phyloP scores from a whole-genome alignment of 1,140 invertebrate species.

The Phortica variegata region DNA sequence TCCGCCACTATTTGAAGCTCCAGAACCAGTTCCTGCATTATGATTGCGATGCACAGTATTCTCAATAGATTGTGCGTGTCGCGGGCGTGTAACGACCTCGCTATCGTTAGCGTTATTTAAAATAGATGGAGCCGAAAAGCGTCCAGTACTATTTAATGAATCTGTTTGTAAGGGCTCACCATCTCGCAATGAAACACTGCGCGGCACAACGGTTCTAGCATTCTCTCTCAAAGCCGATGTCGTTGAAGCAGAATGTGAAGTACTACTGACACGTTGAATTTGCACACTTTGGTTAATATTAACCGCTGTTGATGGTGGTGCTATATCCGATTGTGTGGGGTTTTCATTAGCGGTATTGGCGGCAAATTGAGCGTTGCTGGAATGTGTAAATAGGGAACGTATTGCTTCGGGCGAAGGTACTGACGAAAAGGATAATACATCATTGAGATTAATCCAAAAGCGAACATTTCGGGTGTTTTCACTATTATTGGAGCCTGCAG shows the following conservation, averaged over 20 bases:
- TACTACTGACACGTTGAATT: slow-evolving; percentile 2
- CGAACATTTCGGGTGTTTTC: neutral
- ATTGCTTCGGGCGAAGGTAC: slow-evolving; percentile 38
- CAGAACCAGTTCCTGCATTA: neutral
- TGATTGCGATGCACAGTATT: slow-evolving; percentile 3
- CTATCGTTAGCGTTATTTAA: slow-evolving; percentile 31
- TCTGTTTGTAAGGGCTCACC: slow-evolving; percentile 30
- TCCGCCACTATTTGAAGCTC: neutral
- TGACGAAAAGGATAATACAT: slow-evolving; percentile 37
- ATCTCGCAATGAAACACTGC: slow-evolving; percentile 38
- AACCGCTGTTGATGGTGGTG: slow-evolving; percentile 6
- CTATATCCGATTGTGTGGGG: slow-evolving; percentile 18
- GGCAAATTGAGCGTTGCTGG: slow-evolving; percentile 17
- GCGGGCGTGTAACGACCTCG: slow-evolving; percentile 20
- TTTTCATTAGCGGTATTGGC: neutral
- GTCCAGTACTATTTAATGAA: slow-evolving; percentile 16
- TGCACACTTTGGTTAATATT: slow-evolving; percentile 1
- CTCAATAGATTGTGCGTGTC: slow-evolving; percentile 17
- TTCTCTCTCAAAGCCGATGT: neutral
- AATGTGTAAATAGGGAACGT: slow-evolving; percentile 39
- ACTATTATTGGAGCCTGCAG: neutral
- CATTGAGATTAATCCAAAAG: slow-evolving; percentile 35
- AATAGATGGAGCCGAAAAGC: no score
- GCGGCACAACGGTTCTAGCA: slow-evolving; percentile 22
- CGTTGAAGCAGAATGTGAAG: no score